Conservation (phyloP, 2,888 invertebrate species). For the Agyllia agylla region DNA sequence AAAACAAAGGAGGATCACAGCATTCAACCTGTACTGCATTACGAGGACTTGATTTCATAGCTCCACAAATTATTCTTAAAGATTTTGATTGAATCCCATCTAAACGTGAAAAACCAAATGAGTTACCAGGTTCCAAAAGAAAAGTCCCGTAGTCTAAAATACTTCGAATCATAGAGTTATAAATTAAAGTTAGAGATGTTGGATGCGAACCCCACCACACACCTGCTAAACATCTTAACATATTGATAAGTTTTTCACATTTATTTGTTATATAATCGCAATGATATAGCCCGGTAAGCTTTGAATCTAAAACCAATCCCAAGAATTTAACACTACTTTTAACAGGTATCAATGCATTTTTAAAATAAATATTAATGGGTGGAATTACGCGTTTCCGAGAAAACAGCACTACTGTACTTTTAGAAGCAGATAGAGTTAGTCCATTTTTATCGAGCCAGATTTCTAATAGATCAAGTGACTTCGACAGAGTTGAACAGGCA, state of each 20-base stretch:
- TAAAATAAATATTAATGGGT: background rate
- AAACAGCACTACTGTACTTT: background rate
- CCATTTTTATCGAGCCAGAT: background rate
- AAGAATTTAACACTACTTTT: background rate
- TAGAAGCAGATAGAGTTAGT: background rate
- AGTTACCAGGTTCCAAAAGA: background rate
- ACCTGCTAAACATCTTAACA: background rate
- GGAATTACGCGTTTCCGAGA: background rate
- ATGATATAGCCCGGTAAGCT: background rate
- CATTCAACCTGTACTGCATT: background rate
- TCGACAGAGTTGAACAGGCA: background rate
- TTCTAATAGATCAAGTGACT: background rate
- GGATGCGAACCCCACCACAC: background rate
- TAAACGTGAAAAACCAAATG: background rate
- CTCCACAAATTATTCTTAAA: background rate
- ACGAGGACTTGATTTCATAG: background rate
- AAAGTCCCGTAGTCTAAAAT: background rate
- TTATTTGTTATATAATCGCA: background rate
- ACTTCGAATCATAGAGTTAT: background rate
- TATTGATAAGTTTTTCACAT: background rate
- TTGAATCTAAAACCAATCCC: background rate
- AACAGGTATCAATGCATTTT: background rate
- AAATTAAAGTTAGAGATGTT: background rate
- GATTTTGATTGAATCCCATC: background rate
- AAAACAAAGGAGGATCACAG: background rate